Base-by-base conservation (phyloP, 2,888 invertebrate species). In the Sthenelais limicola region DNA sequence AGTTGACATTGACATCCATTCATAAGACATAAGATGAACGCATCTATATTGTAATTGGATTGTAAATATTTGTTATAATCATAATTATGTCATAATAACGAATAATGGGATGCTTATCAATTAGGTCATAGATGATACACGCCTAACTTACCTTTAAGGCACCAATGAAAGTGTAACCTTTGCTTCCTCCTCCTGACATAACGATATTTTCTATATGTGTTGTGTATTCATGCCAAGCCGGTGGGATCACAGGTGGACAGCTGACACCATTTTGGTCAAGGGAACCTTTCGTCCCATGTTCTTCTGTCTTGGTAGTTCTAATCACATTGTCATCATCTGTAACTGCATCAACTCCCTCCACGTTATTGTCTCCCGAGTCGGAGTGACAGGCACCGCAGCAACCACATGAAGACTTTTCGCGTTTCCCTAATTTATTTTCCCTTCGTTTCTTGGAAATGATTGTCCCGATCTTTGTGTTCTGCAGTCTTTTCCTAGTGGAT, bases 141-240 rank as follows among this genome's bases (percentile, higher is more conserved):
- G n/a, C n/a, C 24, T 35, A 21, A 51, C 43, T 33, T 62, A 78
- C 78, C 77, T 78, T 75, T n/a, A 77, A 62, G 24, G 78, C 68
- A 9, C 78, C 78, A 15, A 78, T 74, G 73, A 71, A 78, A 3
- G 78, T 75, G 66, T 77, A 78, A 4, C 78, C 78, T 52, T 78
- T 78, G 33, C 70, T 73, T 18, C 78, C 78, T 0, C 78, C 78
- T n/a, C 78, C 78, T 1, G 78, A 78, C 74, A 78, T 74, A 56
- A 73, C 74, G 4, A 78, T 32, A 33, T 78, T 78, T 56, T 73
- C 70, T 38, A 75, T 74, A 18, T 75, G 73, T 72, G 73, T 33
- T 28, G 56, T 18, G 18, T 32, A 56, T 21, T 21, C 21, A 21
- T 56, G 33, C 56, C 56, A 56, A n/a, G n/a, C 18, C 32, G 56